Percentiles rank a stretch among this genome's conserved stretches.
Evolutionary conservation across 2,888 invertebrate species (phyloP).

Genomic region (Schrankia costaestrigalis): DNA sequence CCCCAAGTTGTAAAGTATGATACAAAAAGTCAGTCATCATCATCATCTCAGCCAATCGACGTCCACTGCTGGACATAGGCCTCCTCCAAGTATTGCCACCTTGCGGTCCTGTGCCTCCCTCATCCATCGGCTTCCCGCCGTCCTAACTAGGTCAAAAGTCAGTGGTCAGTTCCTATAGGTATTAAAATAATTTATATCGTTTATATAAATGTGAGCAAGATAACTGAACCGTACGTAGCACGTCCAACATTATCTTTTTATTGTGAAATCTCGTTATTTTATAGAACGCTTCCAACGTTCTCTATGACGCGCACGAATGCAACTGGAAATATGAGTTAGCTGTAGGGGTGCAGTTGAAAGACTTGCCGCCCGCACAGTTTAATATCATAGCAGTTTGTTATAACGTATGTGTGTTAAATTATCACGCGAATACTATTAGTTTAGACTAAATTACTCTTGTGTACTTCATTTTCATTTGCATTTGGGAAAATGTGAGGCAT

Average conservation of each 20-base stretch:
- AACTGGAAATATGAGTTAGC: constrained; percentile 54
- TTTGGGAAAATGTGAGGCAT: too few relatives aligned
- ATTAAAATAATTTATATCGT: too few relatives aligned
- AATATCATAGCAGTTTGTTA: constrained; percentile 59
- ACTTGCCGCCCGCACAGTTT: constrained; percentile 47
- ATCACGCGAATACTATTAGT: constrained; percentile 50
- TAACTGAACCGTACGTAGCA: constrained; percentile 4
- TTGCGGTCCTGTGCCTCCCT: too few relatives aligned
- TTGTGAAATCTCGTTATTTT: constrained; percentile 27
- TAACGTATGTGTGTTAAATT: constrained; percentile 56
- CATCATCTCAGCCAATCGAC: too few relatives aligned
- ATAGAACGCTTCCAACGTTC: constrained; percentile 20
- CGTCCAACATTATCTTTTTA: constrained; percentile 22
- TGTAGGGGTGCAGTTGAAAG: constrained; percentile 34
- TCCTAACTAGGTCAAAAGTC: too few relatives aligned
- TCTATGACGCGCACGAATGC: constrained; percentile 34
- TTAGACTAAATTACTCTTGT: constrained; percentile 49
- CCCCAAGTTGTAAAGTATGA: too few relatives aligned
- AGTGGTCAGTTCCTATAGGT: too few relatives aligned
- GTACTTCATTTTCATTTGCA: constrained; percentile 56
- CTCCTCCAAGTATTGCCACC: too few relatives aligned
- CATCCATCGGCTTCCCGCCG: too few relatives aligned
- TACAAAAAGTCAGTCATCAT: too few relatives aligned
- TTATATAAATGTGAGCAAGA: too few relatives aligned
- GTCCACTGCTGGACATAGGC: too few relatives aligned